phyloP scores from a whole-genome alignment of 2,113 vertebrate genomes.

The Myodes glareolus region DNA sequence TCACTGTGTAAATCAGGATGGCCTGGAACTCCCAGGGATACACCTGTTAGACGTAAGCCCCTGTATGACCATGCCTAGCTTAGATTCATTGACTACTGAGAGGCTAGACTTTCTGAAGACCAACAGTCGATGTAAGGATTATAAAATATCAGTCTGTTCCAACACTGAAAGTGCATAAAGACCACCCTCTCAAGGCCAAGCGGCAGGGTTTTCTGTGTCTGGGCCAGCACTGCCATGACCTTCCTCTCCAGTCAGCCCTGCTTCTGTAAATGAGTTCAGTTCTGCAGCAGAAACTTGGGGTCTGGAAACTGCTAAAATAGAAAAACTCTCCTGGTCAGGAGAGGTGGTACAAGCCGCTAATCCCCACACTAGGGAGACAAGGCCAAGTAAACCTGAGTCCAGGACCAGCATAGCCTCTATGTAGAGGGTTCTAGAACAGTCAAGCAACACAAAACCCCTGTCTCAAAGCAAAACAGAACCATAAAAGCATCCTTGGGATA shows the following conservation, averaged over 20 bases:
- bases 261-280: neutral
- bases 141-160: neutral
- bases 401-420: neutral
- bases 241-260: neutral
- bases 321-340: neutral
- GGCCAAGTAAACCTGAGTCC: too few relatives aligned
- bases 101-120: neutral
- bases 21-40: neutral
- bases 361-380: too few relatives aligned
- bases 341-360: too few relatives aligned
- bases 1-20: neutral
- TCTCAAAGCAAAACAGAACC: neutral
- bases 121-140: neutral
- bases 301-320: neutral
- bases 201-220: neutral
- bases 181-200: neutral
- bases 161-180: neutral
- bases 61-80: neutral
- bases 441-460: neutral
- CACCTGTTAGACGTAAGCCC: neutral
- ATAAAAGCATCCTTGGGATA: neutral
- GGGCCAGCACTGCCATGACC: neutral
- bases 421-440: neutral
- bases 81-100: neutral
- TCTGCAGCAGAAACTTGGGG: neutral